Evolutionary conservation across 1,140 invertebrate species (phyloP), one percentile per base, ranked within the genome.

Genomic region (Papilio xuthus): DNA sequence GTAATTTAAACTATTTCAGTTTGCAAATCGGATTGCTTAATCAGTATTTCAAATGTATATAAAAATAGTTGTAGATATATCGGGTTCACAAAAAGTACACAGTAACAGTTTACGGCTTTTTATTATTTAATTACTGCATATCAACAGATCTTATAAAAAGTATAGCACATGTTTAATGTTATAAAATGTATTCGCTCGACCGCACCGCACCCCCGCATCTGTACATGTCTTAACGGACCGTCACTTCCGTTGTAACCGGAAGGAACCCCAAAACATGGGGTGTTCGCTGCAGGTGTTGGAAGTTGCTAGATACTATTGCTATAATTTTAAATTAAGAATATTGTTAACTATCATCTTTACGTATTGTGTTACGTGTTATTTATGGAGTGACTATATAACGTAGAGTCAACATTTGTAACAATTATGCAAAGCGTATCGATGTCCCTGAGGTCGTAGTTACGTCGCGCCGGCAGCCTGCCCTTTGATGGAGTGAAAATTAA

Each of bases 401-500:
- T 15, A 63, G 60, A 28, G 53, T 8, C 13, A 28, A 63, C 23
- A 63, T 63, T 63, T 63, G 60, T 32, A 13, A 67, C 60, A 67
- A 13, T 67, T 67, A 67, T 67, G 60, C 26, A 67, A 67, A 13
- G 4, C 26, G 60, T 67, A 20, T 67, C 41, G 69, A 32, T 71
- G 13, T 23, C 41, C 42, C 50, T 53, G 18, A n/a, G 20, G n/a
- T 20, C 13, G 28, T 28, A 42, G 42, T 32, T 10, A 69, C 10
- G 41, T 47, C 41, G 13, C 71, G 71, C 4, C 56, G 20, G 23
- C 12, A 18, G 23, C 9, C 70, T 42, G 71, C 71, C 71, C 71
- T 73, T 73, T 73, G 71, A 73, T 73, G 71, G 71, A 73, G 42
- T 73, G 71, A 73, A 73, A 50, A 73, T 70, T 41, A 42, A 70